Evolutionary conservation across 2,888 invertebrate species (phyloP).

Genomic region (Agriopis aurantiaria): DNA sequence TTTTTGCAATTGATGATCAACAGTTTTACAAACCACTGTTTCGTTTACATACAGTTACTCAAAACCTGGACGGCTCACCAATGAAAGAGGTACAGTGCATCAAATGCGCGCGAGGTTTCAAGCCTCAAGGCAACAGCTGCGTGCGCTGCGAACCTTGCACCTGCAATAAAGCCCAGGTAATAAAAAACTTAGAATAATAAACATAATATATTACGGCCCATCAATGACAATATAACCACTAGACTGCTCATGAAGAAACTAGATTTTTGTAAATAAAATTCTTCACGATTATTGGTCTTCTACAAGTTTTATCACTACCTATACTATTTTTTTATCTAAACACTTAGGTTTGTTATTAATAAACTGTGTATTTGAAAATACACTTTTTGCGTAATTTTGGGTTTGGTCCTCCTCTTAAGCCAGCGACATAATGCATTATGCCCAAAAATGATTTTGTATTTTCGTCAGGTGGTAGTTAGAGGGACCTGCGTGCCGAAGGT

Average conservation of each 20-base stretch:
- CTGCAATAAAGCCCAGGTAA: constrained; percentile 60
- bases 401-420: too few species aligned
- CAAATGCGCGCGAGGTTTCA: constrained; percentile 74
- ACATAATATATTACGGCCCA: not conserved
- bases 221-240: too few species aligned
- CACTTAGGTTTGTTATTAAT: too few species aligned
- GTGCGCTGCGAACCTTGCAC: constrained; percentile 68
- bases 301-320: too few species aligned
- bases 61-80: constrained; percentile 75
- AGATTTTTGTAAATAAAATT: too few species aligned
- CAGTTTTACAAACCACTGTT: not conserved
- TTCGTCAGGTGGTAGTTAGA: constrained; percentile 54
- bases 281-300: too few species aligned
- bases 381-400: too few species aligned
- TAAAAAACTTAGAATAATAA: not conserved
- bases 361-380: too few species aligned
- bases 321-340: too few species aligned
- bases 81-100: constrained; percentile 77
- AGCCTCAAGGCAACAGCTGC: constrained; percentile 61
- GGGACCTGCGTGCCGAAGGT: constrained; percentile 69
- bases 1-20: too few species aligned
- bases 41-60: constrained; percentile 63
- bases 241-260: too few species aligned
- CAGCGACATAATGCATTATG: too few species aligned
- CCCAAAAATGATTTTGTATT: not conserved